Percentiles rank a stretch among this genome's conserved stretches.
Conservation (phyloP, 2,888 invertebrate species). For the Drosophila macrospina region DNA sequence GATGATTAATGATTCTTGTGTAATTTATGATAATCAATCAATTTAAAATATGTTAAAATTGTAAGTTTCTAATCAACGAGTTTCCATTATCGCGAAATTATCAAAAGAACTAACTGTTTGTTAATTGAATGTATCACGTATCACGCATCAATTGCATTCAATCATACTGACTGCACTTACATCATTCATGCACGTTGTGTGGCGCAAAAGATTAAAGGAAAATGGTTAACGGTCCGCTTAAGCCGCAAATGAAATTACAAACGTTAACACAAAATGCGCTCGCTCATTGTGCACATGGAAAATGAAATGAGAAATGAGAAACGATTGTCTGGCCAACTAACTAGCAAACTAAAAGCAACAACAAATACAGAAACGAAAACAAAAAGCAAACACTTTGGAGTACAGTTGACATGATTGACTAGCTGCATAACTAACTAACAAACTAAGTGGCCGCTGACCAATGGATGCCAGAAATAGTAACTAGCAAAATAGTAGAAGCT, state of each 20-base stretch:
- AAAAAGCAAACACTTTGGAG: constrained; percentile 44
- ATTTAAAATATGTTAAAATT: no score
- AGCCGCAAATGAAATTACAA: constrained; percentile 20
- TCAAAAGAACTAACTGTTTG: not conserved
- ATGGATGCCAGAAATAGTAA: constrained; percentile 29
- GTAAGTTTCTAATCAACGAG: not conserved
- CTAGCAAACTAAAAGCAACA: constrained; percentile 9
- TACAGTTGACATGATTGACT: constrained; percentile 84
- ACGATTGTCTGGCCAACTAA: constrained; percentile 19
- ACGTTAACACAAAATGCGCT: constrained; percentile 19
- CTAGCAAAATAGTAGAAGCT: constrained; percentile 9
- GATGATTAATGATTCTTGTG: not conserved
- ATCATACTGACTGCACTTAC: not conserved
- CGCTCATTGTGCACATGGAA: constrained; percentile 7
- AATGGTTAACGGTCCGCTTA: constrained; percentile 14
- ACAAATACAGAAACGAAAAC: constrained; percentile 6
- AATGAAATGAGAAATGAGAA: constrained; percentile 9
- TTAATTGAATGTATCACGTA: not conserved
- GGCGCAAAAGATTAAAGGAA: constrained; percentile 14
- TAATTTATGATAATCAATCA: not conserved
- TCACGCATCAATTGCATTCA: constrained; percentile 16
- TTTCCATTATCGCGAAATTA: not conserved
- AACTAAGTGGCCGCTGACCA: constrained; percentile 36
- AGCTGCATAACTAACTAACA: constrained; percentile 30
- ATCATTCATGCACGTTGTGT: constrained; percentile 7